Evolutionary conservation across 2,797 vertebrate genomes (phyloP), one percentile per base, ranked within the genome.

Genomic region (Mus spretus): DNA sequence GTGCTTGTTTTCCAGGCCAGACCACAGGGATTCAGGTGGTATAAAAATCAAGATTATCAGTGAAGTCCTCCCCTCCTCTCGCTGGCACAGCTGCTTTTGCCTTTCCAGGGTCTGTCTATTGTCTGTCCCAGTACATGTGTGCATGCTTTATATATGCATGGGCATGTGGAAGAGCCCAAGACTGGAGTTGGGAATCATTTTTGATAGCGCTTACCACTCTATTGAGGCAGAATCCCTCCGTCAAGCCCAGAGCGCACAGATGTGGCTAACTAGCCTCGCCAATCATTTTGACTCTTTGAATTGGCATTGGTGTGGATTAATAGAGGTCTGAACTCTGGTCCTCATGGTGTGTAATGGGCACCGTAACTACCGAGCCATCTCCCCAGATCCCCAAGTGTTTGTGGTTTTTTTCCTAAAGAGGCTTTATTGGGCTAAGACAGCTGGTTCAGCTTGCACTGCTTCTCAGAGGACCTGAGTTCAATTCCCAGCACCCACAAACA

Each of bases 41-140:
- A 63, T 31, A 31, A n/a, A 84, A 84, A 6, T 70, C 72, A 85
- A 87, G 63, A 70, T 44, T 89, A 11, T 24, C 70, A 10, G 13
- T 90, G 63, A 37, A 79, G 79, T 91, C n/a, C 67, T 78, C 10
- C 72, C 31, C 82, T 50, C 34, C 11, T 78, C 65, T 55, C 40
- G 63, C 72, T 55, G 47, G 53, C n/a, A 72, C 12, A 63, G 40
- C 22, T 75, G 28, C n/a, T 63, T 83, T 61, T 40, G 19, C 53
- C 40, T 70, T 57, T 67, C 19, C 4, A 26, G 31, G 67, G 47
- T 81, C 59, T 96, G 83, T 96, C 86, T 80, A 65, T 59, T 82
- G n/a, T 81, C 26, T 37, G 20, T 50, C 20, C 31, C 47, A 47
- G 75, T 78, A 20, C 5, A 6, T 10, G 28, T 19, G 22, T 53